These are phyloP conservation scores for Danio rerio DNA, from an alignment of 2,113 vertebrate genomes.

Conservation along the genomic window GRCz12tu NC_133177.1:28313501-28314000, in stretches of 20 bases:
- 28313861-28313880: conserved; percentile 29
- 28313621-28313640: too few relatives aligned
- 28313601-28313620: too few relatives aligned
- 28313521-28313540: too few relatives aligned
- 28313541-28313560: too few relatives aligned
- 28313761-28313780: conserved; percentile 3
- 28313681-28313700: too few relatives aligned
- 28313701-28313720: too few relatives aligned
- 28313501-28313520: too few relatives aligned
- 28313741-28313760: neutral
- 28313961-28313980: conserved; percentile 23
- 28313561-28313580: too few relatives aligned
- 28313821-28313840: conserved; percentile 48
- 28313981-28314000: conserved; percentile 14
- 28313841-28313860: conserved; percentile 42
- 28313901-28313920: conserved; percentile 30
- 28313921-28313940: conserved; percentile 37
- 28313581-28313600: too few relatives aligned
- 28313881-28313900: conserved; percentile 38
- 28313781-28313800: conserved; percentile 45
- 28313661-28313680: too few relatives aligned
- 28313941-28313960: conserved; percentile 26
- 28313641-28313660: too few relatives aligned
- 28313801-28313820: conserved; percentile 37
- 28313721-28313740: too few relatives aligned